Base-by-base conservation (phyloP, 2,113 vertebrate genomes). In the Leuciscus idus region DNA sequence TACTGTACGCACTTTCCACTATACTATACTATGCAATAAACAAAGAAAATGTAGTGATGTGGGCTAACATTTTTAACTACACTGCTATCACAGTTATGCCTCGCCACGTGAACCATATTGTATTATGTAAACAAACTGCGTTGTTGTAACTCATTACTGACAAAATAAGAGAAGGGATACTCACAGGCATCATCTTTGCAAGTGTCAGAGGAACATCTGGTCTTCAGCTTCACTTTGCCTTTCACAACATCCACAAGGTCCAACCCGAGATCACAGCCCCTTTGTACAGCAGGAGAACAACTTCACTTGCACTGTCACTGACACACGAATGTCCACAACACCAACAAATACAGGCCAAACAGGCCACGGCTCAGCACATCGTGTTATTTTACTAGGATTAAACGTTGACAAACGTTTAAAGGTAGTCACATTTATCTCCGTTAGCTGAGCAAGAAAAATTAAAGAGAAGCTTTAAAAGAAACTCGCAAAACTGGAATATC, bases 161-260 rank as follows among this genome's bases (percentile, higher is more conserved):
- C 2, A 2, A 33, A 64, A 78, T 15, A 33, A 80, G 11, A 68
- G 15, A 59, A 23, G 9, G 21, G 46, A 74, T 80, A 88, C 89
- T 88, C 76, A 90, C 87, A 66, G 89, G 89, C 89, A 90, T 90
- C 89, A 90, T 90, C 13, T 84, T 90, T 30, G 39, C 85, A 83
- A 68, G 46, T 72, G 85, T 88, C 84, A 87, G 87, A 88, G 87
- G 59, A 87, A 85, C 89, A 90, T 90, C 87, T 85, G 89, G 84
- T 50, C 68, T 68, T 82, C 28, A 64, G 36, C 68, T 84, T 68
- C 46, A 62, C 68, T 83, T 74, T n/a, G 55, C 12, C 64, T 55
- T 74, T 57, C 8, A 10, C 43, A 61, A 28, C 19, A 59, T 79
- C 77, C 75, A 39, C 72, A 43, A 39, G 66, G n/a, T 36, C 26